phyloP scores from a whole-genome alignment of 2,113 vertebrate genomes.

The Beaufortia kweichowensis region DNA sequence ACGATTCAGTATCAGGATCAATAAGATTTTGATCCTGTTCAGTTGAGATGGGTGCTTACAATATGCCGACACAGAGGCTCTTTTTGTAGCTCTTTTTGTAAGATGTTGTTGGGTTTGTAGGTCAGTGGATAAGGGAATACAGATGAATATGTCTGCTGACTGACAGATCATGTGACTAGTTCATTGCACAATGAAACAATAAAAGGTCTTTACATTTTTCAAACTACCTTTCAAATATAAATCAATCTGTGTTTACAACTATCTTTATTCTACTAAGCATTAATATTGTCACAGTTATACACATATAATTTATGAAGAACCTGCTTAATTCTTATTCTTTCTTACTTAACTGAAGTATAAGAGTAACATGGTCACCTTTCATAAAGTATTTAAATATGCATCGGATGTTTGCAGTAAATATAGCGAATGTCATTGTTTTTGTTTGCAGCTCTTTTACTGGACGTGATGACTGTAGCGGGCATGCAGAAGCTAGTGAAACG shows the following conservation, averaged over 20 bases:
- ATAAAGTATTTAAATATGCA: too few species aligned
- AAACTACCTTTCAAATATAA: too few species aligned
- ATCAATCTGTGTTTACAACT: too few species aligned
- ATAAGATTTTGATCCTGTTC: neutral
- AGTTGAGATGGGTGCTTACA: neutral
- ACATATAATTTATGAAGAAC: too few species aligned
- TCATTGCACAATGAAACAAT: conserved; percentile 33
- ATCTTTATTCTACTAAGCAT: too few species aligned
- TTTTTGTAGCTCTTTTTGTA: neutral
- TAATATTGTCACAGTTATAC: too few species aligned
- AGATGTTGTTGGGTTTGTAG: conserved; percentile 54
- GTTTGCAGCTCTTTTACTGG: conserved; percentile 84
- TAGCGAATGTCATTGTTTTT: conserved; percentile 1
- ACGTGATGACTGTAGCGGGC: conserved; percentile 86
- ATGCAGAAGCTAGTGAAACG: conserved; percentile 89
- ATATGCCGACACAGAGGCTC: neutral
- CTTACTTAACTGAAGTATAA: too few species aligned
- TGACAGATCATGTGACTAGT: conserved; percentile 43
- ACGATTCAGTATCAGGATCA: neutral
- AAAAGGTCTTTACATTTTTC: too few species aligned
- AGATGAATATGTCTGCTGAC: conserved; percentile 2
- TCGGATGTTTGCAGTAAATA: neutral
- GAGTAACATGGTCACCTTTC: too few species aligned
- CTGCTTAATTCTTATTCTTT: too few species aligned
- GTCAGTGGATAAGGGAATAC: conserved; percentile 52